Evolutionary conservation across 2,113 vertebrate species (phyloP), one percentile per base, ranked within the genome.

Genomic region (Labrus mixtus): DNA sequence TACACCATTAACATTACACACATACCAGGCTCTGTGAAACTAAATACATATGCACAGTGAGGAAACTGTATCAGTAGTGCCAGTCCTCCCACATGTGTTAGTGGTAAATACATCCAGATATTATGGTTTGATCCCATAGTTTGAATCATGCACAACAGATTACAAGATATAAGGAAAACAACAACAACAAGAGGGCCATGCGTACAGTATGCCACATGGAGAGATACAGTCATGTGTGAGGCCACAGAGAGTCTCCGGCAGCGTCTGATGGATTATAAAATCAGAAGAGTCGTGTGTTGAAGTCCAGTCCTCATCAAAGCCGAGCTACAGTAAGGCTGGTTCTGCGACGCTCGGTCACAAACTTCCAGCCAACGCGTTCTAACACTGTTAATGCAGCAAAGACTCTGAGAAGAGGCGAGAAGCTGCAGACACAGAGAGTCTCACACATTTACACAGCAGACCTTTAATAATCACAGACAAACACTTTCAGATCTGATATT

Each of bases 221-320:
- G 37, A 57, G 39, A 46, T 48, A 19, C 6, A 48, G 54, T 3
- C 10, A 19, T 58, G 36, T 20, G 61, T 12, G 33, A 68, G 17
- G 39, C 33, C 55, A 46, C 2, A 4, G 25, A 33, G 36, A 73
- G 50, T 55, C 33, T 19, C 4, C 11, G 10, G 43, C 13, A 11
- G 43, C 43, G 43, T 12, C 43, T 45, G 43, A 45, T 11, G 43
- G 43, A 15, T 33, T 6, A 6, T 33, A 33, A 6, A 33, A 33
- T 33, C 43, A 45, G 1, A 45, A 10, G 41, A 43, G 41, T 10
- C 8, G 10, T 20, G 33, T 10, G 16, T 15, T 29, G 25, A 64
- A 74, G 55, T 70, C 43, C 46, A 58, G 71, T 22, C 61, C 39
- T 64, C 51, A 58, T 58, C 29, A 37, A 51, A 12, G 50, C n/a